Conservation (phyloP, 2,113 vertebrate species). For the Helogale parvula region DNA sequence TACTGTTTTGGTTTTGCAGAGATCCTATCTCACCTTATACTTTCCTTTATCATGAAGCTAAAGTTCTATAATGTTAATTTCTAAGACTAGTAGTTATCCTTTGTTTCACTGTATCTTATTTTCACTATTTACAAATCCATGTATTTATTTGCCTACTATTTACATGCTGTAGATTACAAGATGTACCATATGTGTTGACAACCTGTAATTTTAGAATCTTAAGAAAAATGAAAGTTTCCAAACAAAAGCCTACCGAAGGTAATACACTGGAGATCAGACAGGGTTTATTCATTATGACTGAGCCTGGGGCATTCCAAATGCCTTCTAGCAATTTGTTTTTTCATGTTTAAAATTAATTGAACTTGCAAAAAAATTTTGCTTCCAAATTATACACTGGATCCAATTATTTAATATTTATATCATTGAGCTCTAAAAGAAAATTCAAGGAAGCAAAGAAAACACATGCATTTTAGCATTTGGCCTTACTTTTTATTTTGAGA, state of each 20-base stretch:
- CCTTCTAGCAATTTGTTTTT: slow-evolving; percentile 53
- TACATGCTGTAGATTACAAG: background rate
- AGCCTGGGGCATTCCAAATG: slow-evolving; percentile 40
- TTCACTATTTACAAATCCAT: slow-evolving; percentile 22
- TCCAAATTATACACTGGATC: slow-evolving; percentile 52
- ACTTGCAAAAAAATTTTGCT: slow-evolving; percentile 60
- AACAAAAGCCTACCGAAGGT: slow-evolving; percentile 38
- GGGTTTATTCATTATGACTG: slow-evolving; percentile 43
- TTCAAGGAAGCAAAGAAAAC: slow-evolving; percentile 2
- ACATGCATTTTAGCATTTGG: background rate
- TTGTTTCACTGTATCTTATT: background rate
- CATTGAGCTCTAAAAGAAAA: background rate
- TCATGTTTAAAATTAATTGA: slow-evolving; percentile 58
- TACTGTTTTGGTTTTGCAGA: background rate
- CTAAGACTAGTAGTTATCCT: background rate
- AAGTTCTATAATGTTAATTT: background rate
- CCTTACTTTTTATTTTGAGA: background rate
- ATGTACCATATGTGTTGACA: slow-evolving; percentile 54
- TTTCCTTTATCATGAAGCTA: background rate
- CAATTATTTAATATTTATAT: slow-evolving; percentile 57
- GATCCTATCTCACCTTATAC: background rate
- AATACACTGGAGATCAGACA: background rate
- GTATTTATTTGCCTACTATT: slow-evolving; percentile 28
- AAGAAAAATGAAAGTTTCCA: slow-evolving; percentile 54
- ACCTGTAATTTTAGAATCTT: slow-evolving; percentile 43